A percentile compares a stretch with the other conserved stretches of the same genome.
phyloP scores from a whole-genome alignment of 1,140 invertebrate species.

The Rhysida immarginata region DNA sequence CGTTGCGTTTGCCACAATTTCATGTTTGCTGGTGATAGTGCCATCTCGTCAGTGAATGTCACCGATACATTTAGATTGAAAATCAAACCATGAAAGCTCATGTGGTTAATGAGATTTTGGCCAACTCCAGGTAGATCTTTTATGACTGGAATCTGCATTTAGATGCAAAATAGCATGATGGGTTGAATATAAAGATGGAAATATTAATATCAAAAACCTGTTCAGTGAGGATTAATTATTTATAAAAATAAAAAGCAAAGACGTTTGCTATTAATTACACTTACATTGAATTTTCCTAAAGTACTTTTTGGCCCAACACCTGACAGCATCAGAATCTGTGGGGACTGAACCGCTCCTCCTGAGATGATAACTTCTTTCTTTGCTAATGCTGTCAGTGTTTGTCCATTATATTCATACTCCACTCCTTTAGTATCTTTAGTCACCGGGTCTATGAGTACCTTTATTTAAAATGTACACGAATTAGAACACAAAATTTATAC shows the following conservation, averaged over 20 bases:
- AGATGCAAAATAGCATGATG: neutral
- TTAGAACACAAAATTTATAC: neutral
- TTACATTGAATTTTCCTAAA: constrained; percentile 18
- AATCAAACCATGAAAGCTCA: neutral
- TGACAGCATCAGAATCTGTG: constrained; percentile 75
- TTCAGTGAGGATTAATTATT: neutral
- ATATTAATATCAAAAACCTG: neutral
- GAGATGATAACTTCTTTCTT: constrained; percentile 61
- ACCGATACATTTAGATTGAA: neutral
- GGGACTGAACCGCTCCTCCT: constrained; percentile 61
- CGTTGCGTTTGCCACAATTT: too few species aligned
- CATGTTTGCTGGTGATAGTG: too few species aligned
- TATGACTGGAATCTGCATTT: neutral
- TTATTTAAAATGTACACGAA: too few species aligned
- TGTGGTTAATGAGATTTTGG: neutral
- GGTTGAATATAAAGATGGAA: neutral
- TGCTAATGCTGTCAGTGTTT: constrained; percentile 45
- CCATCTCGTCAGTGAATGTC: neutral
- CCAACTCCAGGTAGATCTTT: neutral
- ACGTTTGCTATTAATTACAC: too few species aligned
- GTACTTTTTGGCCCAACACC: constrained; percentile 62
- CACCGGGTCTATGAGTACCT: constrained; percentile 13
- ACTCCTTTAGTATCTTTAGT: constrained; percentile 57
- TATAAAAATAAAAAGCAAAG: neutral
- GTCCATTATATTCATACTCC: constrained; percentile 49